phyloP scores from a whole-genome alignment of 2,113 vertebrate genomes.

The Psilopogon haemacephalus region DNA sequence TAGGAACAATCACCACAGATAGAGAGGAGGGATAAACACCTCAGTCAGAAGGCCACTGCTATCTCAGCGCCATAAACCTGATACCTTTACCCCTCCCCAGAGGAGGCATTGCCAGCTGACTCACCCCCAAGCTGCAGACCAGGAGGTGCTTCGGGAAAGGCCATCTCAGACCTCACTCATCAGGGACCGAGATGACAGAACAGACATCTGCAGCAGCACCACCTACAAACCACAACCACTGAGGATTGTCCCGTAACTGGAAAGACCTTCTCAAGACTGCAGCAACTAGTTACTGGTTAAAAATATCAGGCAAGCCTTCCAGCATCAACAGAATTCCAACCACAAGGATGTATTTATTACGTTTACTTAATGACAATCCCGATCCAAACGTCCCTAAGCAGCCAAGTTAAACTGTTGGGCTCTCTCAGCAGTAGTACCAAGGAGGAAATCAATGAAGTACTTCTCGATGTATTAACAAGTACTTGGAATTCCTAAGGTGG shows the following conservation, averaged over 20 bases:
- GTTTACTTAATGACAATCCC: not conserved
- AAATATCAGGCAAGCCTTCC: not conserved
- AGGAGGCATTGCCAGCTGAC: not conserved
- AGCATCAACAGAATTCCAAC: not conserved
- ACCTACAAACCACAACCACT: not conserved
- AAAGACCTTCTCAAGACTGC: not conserved
- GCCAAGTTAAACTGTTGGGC: not conserved
- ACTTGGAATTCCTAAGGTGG: not conserved
- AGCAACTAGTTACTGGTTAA: not conserved
- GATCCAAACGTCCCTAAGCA: not conserved
- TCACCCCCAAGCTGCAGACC: not conserved
- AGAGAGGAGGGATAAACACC: not conserved
- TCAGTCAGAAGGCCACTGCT: not conserved
- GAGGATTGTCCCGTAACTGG: not conserved
- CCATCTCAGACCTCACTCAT: not conserved
- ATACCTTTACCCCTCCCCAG: not conserved
- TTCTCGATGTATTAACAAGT: not conserved
- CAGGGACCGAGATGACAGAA: conserved; percentile 14
- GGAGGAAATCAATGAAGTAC: not conserved
- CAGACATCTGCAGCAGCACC: not conserved
- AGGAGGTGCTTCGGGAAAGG: not conserved
- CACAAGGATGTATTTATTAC: not conserved
- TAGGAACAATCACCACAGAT: not conserved
- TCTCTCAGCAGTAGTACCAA: not conserved
- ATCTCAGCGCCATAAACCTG: not conserved